These are phyloP conservation scores for Drosophila paulistorum DNA, from an alignment of 1,140 invertebrate species.

Conservation along the genomic window DNA sequence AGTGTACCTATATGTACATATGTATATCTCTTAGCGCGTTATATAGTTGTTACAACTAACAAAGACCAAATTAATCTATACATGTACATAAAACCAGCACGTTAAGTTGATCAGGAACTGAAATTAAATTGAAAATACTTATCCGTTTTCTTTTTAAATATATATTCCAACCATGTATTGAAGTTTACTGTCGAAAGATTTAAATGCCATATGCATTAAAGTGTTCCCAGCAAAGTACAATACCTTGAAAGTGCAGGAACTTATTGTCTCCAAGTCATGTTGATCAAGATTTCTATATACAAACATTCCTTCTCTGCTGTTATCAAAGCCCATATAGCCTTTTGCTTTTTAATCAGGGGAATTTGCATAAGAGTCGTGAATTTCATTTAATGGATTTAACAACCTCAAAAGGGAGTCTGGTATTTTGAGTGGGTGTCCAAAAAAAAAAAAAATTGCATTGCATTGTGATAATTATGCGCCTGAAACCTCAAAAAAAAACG, in stretches of 20 bases:
- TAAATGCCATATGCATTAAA: not conserved
- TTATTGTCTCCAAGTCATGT: not conserved
- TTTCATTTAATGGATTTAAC: constrained; percentile 19
- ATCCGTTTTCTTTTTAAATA: too few relatives aligned
- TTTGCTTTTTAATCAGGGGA: not conserved
- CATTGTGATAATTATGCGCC: constrained; percentile 4
- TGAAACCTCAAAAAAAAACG: not conserved
- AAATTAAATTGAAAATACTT: too few relatives aligned
- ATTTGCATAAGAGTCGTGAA: constrained; percentile 17
- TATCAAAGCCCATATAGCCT: not conserved
- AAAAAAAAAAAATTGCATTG: not conserved
- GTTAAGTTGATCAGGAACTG: too few relatives aligned
- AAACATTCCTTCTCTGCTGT: not conserved
- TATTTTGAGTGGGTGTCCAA: constrained; percentile 17
- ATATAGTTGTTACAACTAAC: too few relatives aligned
- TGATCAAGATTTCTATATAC: not conserved
- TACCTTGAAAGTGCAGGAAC: too few relatives aligned
- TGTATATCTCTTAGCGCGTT: too few relatives aligned
- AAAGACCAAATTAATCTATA: too few relatives aligned
- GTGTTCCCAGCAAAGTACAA: not conserved
- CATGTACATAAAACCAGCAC: too few relatives aligned
- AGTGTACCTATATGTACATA: too few relatives aligned
- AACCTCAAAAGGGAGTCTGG: constrained; percentile 2
- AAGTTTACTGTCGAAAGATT: not conserved
- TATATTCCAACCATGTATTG: too few relatives aligned